Evolutionary conservation across 1,140 invertebrate species (phyloP).

Genomic region (Aplysia californica): DNA sequence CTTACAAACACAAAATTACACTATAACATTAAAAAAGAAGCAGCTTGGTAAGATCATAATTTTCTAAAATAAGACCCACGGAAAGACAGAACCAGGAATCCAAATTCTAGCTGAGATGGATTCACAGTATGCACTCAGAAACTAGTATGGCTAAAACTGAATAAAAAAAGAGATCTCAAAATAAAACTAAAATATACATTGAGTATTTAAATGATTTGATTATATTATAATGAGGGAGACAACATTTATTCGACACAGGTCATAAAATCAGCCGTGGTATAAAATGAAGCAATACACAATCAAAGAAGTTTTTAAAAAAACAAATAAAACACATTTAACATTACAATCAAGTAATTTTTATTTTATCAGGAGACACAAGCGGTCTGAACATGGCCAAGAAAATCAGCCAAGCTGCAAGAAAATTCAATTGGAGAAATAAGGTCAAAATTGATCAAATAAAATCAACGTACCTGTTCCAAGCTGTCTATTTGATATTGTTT

Average conservation of each 20-base stretch:
- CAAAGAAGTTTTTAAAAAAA: not conserved
- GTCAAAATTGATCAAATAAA: not conserved
- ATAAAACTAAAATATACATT: no score
- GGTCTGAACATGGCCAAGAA: not conserved
- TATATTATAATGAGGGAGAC: no score
- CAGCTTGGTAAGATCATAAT: not conserved
- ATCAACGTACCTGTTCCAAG: slow-evolving; percentile 48
- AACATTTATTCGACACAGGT: no score
- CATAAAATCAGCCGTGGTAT: no score
- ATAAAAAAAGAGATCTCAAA: no score
- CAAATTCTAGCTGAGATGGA: no score
- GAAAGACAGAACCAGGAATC: no score
- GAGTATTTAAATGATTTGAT: no score
- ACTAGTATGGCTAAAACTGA: no score
- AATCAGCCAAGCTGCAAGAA: not conserved
- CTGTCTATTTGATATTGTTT: slow-evolving; percentile 59
- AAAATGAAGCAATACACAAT: not conserved
- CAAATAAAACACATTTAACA: not conserved
- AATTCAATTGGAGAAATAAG: not conserved
- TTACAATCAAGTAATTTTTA: not conserved
- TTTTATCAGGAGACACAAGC: not conserved
- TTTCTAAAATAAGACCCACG: no score
- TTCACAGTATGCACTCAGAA: no score
- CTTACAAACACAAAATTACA: not conserved
- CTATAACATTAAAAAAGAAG: not conserved